phyloP scores from a whole-genome alignment of 2,888 invertebrate genomes.

The Protodeltote pygarga region DNA sequence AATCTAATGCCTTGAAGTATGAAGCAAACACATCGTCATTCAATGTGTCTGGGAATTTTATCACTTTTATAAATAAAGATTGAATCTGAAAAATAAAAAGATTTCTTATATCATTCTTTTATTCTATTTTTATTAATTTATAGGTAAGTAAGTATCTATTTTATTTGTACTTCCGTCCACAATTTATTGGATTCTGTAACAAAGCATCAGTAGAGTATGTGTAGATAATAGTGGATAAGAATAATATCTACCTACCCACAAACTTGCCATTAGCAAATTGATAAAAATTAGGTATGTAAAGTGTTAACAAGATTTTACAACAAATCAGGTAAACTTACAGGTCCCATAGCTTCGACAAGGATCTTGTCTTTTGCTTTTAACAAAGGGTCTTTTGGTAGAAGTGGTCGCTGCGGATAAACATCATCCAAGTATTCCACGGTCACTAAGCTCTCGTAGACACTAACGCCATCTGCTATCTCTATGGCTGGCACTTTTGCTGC shows the following conservation, averaged over 20 bases:
- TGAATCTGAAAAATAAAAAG: conserved; percentile 64
- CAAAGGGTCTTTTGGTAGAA: conserved; percentile 89
- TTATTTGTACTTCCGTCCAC: no score
- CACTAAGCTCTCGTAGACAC: conserved; percentile 92
- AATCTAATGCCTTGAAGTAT: conserved; percentile 80
- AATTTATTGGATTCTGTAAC: no score
- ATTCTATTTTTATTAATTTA: no score
- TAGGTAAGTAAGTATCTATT: no score
- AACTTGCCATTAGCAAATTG: no score
- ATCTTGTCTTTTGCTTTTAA: conserved; percentile 91
- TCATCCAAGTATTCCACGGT: conserved; percentile 94
- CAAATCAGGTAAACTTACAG: conserved; percentile 57
- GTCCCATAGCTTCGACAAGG: conserved; percentile 83
- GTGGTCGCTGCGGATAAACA: conserved; percentile 88
- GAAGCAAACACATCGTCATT: conserved; percentile 57
- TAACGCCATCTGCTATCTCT: conserved; percentile 88
- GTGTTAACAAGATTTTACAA: no score
- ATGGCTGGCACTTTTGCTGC: conserved; percentile 91
- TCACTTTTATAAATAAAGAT: conserved; percentile 56
- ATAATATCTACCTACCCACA: no score
- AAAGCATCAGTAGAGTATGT: no score
- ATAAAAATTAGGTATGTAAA: no score
- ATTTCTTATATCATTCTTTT: no score
- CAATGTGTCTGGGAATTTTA: conserved; percentile 61
- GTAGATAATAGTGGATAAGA: no score